These are phyloP conservation scores for Hydrolagus colliei DNA, from an alignment of 2,797 vertebrate genomes.

Conservation along the genomic window DNA sequence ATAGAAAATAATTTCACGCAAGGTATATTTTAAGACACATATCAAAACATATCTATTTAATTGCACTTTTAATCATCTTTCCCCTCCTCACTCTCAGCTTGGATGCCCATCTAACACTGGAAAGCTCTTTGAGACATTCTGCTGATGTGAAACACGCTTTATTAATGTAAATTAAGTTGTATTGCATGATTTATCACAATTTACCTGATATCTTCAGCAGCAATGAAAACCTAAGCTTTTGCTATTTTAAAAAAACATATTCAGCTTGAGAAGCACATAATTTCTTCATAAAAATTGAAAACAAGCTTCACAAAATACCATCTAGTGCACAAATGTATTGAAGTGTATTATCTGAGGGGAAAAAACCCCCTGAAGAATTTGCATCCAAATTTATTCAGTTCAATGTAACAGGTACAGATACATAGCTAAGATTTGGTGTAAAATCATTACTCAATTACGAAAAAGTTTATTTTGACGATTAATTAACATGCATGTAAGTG, in stretches of 20 bases:
- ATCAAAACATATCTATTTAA: too few relatives aligned
- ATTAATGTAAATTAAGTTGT: too few relatives aligned
- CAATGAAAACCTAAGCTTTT: not conserved
- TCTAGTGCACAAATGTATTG: not conserved
- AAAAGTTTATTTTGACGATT: not conserved
- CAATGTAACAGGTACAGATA: too few relatives aligned
- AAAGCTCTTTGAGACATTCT: too few relatives aligned
- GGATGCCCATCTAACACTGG: too few relatives aligned
- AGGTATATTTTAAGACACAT: too few relatives aligned
- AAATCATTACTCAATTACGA: constrained; percentile 16
- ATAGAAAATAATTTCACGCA: not conserved
- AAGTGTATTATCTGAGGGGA: not conserved
- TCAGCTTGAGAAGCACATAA: not conserved
- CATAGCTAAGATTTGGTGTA: not conserved
- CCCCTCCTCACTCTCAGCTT: too few relatives aligned
- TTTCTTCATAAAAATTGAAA: not conserved
- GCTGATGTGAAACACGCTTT: too few relatives aligned
- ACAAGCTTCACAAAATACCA: not conserved
- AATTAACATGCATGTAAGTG: too few relatives aligned
- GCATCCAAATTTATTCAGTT: not conserved
- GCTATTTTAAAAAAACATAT: too few relatives aligned
- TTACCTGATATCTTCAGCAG: constrained; percentile 15
- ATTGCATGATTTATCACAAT: not conserved
- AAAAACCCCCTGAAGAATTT: not conserved
- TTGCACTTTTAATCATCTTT: too few relatives aligned